A percentile compares a stretch with the other conserved stretches of the same genome.
These are phyloP conservation scores for Eumaeus atala DNA, from an alignment of 1,140 invertebrate genomes.

Conservation along the genomic window DNA sequence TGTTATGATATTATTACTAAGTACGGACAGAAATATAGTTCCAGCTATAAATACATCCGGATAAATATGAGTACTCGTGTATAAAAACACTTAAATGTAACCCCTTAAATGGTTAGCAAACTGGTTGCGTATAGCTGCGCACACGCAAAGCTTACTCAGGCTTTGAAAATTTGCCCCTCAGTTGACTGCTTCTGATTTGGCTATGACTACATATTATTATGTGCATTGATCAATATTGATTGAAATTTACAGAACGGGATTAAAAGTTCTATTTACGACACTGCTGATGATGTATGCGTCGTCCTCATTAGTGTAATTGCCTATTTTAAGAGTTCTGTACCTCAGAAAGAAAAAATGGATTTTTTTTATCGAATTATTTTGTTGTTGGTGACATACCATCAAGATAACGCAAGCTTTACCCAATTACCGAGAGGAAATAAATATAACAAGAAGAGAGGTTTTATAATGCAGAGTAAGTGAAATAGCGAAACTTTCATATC, in stretches of 20 bases:
- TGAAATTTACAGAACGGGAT: not conserved
- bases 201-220: conserved; percentile 2
- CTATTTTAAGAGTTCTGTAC: no score
- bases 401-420: no score
- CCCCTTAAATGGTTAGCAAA: conserved; percentile 35
- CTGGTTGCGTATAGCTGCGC: conserved; percentile 24
- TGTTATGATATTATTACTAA: no score
- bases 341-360: no score
- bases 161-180: conserved; percentile 35
- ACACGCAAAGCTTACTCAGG: conserved; percentile 27
- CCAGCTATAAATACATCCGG: no score
- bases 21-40: no score
- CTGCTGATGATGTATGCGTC: conserved; percentile 12
- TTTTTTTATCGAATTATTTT: no score
- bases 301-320: not conserved
- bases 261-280: conserved; percentile 1
- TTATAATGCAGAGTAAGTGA: no score
- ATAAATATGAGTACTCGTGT: not conserved
- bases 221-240: conserved; percentile 4
- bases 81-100: conserved; percentile 23
- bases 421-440: no score
- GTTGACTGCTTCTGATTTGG: conserved; percentile 14
- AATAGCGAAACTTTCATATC: no score
- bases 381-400: no score
- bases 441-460: no score